A percentile compares a stretch with the other conserved stretches of the same genome.
phyloP scores from a whole-genome alignment of 2,113 vertebrate genomes.

The Pachyramphus minor region DNA sequence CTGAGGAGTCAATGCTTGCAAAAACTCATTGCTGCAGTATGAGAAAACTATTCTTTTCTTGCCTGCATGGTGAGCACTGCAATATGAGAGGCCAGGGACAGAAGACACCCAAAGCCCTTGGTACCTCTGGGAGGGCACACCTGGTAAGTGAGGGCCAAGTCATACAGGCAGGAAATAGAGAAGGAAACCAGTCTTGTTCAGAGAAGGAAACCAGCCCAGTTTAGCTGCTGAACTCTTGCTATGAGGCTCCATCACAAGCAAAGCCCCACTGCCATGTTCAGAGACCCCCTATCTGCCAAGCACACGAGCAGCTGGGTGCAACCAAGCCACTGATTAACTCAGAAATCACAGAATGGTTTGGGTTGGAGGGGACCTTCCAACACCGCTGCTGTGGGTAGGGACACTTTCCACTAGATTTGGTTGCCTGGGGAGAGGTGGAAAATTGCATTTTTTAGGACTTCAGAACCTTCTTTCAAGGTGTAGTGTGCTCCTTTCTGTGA shows the following conservation, averaged over 20 bases:
- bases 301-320: no score
- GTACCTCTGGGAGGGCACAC: background rate
- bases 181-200: background rate
- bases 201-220: background rate
- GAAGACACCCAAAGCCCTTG: background rate
- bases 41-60: background rate
- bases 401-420: background rate
- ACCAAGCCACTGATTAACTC: background rate
- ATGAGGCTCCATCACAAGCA: background rate
- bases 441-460: background rate
- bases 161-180: background rate
- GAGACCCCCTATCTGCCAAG: rapidly evolving
- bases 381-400: background rate
- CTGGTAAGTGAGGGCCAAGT: background rate
- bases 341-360: background rate
- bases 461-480: background rate
- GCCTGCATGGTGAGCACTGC: background rate
- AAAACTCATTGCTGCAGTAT: background rate
- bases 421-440: background rate
- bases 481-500: background rate
- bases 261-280: background rate
- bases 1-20: background rate
- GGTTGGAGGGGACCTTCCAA: background rate
- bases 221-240: background rate
- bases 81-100: background rate